These are phyloP conservation scores for Leptobrachium leishanense DNA, from an alignment of 2,113 vertebrate species.

Conservation along the genomic window DNA sequence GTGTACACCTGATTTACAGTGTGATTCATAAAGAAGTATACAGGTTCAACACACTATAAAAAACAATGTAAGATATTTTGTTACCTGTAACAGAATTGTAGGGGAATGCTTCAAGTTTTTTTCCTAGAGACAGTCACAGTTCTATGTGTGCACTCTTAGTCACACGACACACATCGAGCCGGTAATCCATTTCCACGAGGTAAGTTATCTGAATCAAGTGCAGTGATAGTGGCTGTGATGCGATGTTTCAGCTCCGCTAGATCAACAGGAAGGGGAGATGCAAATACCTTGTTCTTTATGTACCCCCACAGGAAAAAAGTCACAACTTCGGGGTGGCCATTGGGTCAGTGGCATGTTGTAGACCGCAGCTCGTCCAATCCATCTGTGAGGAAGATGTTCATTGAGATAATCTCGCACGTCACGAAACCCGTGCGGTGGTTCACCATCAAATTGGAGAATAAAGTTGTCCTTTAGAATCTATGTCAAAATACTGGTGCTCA, in stretches of 20 bases:
- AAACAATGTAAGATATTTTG: not conserved
- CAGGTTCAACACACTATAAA: not conserved
- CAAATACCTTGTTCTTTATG: not conserved
- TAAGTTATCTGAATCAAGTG: not conserved
- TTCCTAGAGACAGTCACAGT: not conserved
- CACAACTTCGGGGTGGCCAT: not conserved
- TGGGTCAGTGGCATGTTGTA: no score
- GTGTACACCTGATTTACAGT: not conserved
- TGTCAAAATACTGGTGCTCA: no score
- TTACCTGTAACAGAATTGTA: slow-evolving; percentile 1
- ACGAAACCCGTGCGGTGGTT: not conserved
- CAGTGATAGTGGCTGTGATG: not conserved
- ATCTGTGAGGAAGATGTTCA: not conserved
- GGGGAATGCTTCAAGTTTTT: not conserved
- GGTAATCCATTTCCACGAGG: not conserved
- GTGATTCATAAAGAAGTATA: not conserved
- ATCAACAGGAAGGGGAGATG: not conserved
- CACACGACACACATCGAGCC: no score
- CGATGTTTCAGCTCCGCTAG: not conserved
- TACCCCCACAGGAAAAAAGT: not conserved
- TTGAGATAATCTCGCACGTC: not conserved
- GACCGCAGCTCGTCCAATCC: no score
- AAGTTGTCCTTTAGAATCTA: not conserved
- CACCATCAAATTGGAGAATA: not conserved
- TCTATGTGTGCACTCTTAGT: not conserved